These are phyloP conservation scores for Lagopus leucura DNA, from an alignment of 2,113 vertebrate species.

Conservation along the genomic window DNA sequence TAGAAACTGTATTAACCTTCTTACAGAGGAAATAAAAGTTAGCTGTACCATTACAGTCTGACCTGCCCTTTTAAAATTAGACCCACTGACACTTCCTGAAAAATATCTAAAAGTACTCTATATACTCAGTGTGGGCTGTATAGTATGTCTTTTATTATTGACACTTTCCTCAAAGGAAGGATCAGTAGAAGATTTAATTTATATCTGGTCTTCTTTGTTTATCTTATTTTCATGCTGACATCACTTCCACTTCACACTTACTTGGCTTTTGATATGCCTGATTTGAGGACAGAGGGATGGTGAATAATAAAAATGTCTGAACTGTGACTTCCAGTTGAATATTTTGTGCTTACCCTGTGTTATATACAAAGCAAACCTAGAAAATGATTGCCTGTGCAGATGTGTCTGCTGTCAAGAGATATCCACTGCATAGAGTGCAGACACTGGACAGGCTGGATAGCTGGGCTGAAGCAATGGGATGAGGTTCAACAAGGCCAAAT, in stretches of 20 bases:
- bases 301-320: background rate
- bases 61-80: conserved; percentile 55
- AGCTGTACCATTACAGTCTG: conserved; percentile 27
- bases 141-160: background rate
- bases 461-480: too few species aligned
- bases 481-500: too few species aligned
- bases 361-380: background rate
- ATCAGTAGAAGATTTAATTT: background rate
- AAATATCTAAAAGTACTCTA: background rate
- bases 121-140: background rate
- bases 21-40: conserved; percentile 36
- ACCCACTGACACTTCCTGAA: background rate
- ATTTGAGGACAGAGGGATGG: background rate
- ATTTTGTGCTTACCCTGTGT: background rate
- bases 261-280: background rate
- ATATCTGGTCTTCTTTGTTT: background rate
- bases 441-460: too few species aligned
- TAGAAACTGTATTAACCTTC: conserved; percentile 52
- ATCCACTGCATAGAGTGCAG: background rate
- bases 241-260: background rate
- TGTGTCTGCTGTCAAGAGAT: background rate
- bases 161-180: background rate
- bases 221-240: background rate
- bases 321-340: background rate
- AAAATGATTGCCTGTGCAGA: background rate